phyloP scores from a whole-genome alignment of 1,140 invertebrate genomes.

The Potamilus streckersoni region DNA sequence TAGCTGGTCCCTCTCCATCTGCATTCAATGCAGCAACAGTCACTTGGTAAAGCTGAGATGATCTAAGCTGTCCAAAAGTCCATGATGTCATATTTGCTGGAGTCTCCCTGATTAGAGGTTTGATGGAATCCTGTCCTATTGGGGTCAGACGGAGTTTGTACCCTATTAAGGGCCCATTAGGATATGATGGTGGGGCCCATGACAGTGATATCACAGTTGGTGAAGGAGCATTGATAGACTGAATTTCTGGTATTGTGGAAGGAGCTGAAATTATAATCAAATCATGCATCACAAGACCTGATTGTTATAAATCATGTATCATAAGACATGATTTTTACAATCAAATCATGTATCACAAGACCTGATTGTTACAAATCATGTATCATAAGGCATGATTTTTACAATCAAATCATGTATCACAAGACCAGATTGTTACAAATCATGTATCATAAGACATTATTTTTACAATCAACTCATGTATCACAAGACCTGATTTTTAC shows the following conservation, averaged over 20 bases:
- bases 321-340: too few species aligned
- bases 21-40: slow-evolving; percentile 83
- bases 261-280: slow-evolving; percentile 47
- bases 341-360: too few species aligned
- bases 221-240: slow-evolving; percentile 80
- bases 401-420: too few species aligned
- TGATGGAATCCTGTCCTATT: slow-evolving; percentile 43
- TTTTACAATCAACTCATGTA: too few species aligned
- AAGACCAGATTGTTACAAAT: too few species aligned
- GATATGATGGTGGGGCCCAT: slow-evolving; percentile 88
- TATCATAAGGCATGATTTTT: too few species aligned
- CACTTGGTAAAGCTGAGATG: slow-evolving; percentile 80
- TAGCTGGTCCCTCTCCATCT: slow-evolving; percentile 82
- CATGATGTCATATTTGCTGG: slow-evolving; percentile 71
- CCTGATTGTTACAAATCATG: too few species aligned
- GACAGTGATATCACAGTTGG: slow-evolving; percentile 84
- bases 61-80: slow-evolving; percentile 82
- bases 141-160: slow-evolving; percentile 81
- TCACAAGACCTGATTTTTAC: too few species aligned
- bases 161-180: slow-evolving; percentile 87
- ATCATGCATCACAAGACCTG: not conserved
- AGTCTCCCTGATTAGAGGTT: slow-evolving; percentile 73
- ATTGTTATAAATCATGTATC: too few species aligned
- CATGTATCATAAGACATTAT: too few species aligned
- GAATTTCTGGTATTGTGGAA: slow-evolving; percentile 70